Evolutionary conservation across 2,888 invertebrate species (phyloP).

Genomic region (Acrocera orbiculus): DNA sequence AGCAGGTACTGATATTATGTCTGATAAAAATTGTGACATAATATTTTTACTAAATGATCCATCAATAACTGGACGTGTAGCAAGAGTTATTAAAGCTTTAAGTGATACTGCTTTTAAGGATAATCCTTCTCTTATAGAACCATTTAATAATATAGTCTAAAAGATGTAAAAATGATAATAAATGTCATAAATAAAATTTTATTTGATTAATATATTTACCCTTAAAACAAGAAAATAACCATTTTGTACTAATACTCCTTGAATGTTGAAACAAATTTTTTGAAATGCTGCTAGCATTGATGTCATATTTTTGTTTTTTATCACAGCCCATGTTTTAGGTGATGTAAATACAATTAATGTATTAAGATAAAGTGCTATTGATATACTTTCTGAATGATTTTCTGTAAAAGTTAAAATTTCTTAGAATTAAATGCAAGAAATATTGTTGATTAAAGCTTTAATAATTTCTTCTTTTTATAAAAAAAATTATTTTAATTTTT

Average conservation of each 20-base stretch:
- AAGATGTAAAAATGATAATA: not conserved
- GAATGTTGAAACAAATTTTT: slow-evolving; percentile 80
- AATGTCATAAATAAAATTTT: not conserved
- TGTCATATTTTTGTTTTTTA: slow-evolving; percentile 64
- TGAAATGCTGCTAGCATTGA: slow-evolving; percentile 68
- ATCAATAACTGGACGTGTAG: slow-evolving; percentile 66
- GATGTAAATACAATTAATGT: slow-evolving; percentile 83
- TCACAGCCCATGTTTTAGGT: slow-evolving; percentile 71
- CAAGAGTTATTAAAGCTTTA: slow-evolving; percentile 70
- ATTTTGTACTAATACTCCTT: slow-evolving; percentile 74
- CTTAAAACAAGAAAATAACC: slow-evolving; percentile 65
- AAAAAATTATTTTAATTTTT: not conserved
- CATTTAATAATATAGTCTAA: slow-evolving; percentile 63
- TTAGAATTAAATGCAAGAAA: not conserved
- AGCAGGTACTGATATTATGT: slow-evolving; percentile 83
- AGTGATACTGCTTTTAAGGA: slow-evolving; percentile 68
- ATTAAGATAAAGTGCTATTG: slow-evolving; percentile 69
- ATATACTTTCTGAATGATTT: slow-evolving; percentile 64
- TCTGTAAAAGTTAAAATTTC: slow-evolving; percentile 31
- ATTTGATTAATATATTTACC: slow-evolving; percentile 30
- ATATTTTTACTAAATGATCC: slow-evolving; percentile 77
- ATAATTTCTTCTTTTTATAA: not conserved
- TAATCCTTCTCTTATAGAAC: slow-evolving; percentile 65
- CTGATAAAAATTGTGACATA: slow-evolving; percentile 71
- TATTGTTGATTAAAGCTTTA: too few species aligned